Percentiles rank a stretch among this genome's conserved stretches.
Conservation (phyloP, 2,888 invertebrate species). For the Morpho deidamia region DNA sequence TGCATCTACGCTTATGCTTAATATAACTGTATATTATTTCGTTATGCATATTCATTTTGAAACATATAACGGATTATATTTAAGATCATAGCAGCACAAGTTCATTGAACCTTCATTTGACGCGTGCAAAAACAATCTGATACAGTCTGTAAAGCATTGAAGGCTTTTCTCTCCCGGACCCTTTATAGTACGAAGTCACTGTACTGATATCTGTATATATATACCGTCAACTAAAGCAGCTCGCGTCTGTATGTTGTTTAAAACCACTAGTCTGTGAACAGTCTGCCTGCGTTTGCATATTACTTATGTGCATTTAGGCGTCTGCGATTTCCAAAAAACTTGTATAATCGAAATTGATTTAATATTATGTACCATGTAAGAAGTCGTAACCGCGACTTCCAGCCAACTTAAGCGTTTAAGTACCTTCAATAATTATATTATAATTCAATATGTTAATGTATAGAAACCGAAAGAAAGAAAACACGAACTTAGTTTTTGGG, state of each 20-base stretch:
- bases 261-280: conserved; percentile 19
- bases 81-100: background rate
- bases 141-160: conserved; percentile 13
- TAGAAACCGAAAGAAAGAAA: too few relatives aligned
- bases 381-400: too few relatives aligned
- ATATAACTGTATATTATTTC: background rate
- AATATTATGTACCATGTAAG: too few relatives aligned
- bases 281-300: conserved; percentile 9
- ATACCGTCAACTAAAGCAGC: conserved; percentile 7
- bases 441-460: too few relatives aligned
- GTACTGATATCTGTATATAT: conserved; percentile 2
- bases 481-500: too few relatives aligned
- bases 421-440: too few relatives aligned
- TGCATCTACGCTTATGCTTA: too few relatives aligned
- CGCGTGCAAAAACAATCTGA: conserved; percentile 11
- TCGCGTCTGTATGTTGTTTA: conserved; percentile 17
- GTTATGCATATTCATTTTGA: background rate
- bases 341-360: too few relatives aligned
- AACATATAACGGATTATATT: background rate
- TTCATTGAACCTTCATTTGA: conserved; percentile 7
- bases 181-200: conserved; percentile 10
- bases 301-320: background rate
- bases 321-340: background rate
- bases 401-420: too few relatives aligned
- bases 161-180: conserved; percentile 19